Conservation (phyloP, 1,140 invertebrate genomes). For the Drosophila guanche region DNA sequence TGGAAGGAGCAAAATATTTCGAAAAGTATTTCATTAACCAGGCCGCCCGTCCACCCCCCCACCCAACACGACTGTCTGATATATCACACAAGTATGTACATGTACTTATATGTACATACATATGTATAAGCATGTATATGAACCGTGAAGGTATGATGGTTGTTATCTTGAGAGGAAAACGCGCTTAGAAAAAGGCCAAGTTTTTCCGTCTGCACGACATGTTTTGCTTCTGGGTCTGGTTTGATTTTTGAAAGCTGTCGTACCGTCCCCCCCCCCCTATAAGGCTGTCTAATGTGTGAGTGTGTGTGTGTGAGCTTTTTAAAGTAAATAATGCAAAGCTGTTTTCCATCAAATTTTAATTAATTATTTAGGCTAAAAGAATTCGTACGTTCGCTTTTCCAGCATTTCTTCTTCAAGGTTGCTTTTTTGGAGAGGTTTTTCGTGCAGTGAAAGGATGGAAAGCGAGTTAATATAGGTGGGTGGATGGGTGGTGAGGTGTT, state of each 20-base stretch:
- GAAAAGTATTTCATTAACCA: slow-evolving; percentile 80
- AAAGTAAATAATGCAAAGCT: slow-evolving; percentile 83
- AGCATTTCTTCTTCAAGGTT: slow-evolving; percentile 17
- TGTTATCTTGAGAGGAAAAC: slow-evolving; percentile 60
- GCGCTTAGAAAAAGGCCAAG: slow-evolving; percentile 66
- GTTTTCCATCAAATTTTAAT: slow-evolving; percentile 84
- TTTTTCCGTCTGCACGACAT: slow-evolving; percentile 39
- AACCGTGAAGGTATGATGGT: slow-evolving; percentile 5
- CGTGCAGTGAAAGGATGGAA: no score
- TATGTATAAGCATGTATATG: background rate
- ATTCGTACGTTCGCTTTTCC: slow-evolving; percentile 41
- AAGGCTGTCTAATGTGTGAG: slow-evolving; percentile 39
- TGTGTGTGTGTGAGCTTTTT: slow-evolving; percentile 60
- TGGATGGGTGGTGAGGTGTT: background rate
- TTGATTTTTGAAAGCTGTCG: slow-evolving; percentile 65
- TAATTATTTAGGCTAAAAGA: slow-evolving; percentile 83
- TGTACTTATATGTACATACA: background rate
- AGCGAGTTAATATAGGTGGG: background rate
- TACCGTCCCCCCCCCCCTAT: slow-evolving; percentile 17
- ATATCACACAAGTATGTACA: background rate
- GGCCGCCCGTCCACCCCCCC: slow-evolving; percentile 2
- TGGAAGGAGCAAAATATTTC: slow-evolving; percentile 62
- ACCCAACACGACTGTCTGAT: no score
- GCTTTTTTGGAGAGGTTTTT: slow-evolving; percentile 38
- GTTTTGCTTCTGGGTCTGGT: slow-evolving; percentile 33